phyloP scores from a whole-genome alignment of 2,113 vertebrate species.

The Madoqua kirkii region DNA sequence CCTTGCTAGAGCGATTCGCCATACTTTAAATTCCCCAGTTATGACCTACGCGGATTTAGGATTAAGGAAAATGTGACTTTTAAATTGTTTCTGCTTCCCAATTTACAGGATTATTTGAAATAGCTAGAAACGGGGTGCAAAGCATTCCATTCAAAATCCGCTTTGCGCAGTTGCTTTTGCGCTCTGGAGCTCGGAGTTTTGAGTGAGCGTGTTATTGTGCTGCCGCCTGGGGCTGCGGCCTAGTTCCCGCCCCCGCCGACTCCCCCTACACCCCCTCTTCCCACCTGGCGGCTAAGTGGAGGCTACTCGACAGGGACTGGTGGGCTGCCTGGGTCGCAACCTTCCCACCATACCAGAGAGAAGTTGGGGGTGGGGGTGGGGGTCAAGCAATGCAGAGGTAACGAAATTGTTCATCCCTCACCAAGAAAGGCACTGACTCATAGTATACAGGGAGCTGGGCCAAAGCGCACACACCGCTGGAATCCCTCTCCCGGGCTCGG shows the following conservation, averaged over 20 bases:
- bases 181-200: conserved; percentile 65
- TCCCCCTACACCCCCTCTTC: neutral
- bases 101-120: conserved; percentile 81
- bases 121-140: conserved; percentile 78
- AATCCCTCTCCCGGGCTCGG: neutral
- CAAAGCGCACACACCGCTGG: neutral
- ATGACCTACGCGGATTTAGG: conserved; percentile 82
- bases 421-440: neutral
- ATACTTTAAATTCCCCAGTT: conserved; percentile 82
- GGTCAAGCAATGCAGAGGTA: neutral
- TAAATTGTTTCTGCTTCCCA: conserved; percentile 81
- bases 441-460: neutral
- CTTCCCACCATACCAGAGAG: neutral
- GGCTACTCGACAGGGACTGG: neutral
- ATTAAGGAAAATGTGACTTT: conserved; percentile 88
- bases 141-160: conserved; percentile 79
- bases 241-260: conserved; percentile 36
- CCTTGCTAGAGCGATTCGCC: conserved; percentile 70
- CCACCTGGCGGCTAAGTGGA: neutral
- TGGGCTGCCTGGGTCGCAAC: neutral
- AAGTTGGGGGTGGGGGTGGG: neutral
- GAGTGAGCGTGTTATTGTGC: conserved; percentile 47
- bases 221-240: neutral
- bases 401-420: conserved; percentile 35
- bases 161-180: conserved; percentile 72